These are phyloP conservation scores for Chelonus insularis DNA, from an alignment of 1,140 invertebrate genomes.

Conservation along the genomic window DNA sequence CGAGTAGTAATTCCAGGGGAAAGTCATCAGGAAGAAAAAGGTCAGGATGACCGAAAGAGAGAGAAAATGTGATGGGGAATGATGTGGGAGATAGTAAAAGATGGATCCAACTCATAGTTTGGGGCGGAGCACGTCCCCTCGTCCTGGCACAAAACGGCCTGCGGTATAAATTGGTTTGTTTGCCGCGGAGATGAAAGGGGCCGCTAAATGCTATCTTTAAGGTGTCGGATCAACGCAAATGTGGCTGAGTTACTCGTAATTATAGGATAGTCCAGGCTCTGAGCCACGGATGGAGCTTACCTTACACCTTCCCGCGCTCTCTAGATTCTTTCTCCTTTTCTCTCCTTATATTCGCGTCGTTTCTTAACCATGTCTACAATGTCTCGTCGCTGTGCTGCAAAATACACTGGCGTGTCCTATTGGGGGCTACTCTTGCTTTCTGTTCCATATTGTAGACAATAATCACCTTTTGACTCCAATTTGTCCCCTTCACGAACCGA, in stretches of 20 bases:
- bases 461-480: no score
- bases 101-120: conserved; percentile 45
- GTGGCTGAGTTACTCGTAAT: conserved; percentile 63
- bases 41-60: no score
- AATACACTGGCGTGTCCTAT: no score
- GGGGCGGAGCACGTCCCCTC: conserved; percentile 45
- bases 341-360: not conserved
- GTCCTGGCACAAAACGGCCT: conserved; percentile 54
- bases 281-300: conserved; percentile 21
- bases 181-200: conserved; percentile 62
- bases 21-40: no score
- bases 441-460: no score
- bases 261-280: conserved; percentile 56
- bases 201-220: conserved; percentile 64
- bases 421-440: no score
- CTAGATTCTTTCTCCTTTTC: not conserved
- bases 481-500: no score
- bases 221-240: conserved; percentile 63
- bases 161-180: conserved; percentile 63
- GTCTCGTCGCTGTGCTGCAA: conserved; percentile 2
- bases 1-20: no score
- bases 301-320: not conserved
- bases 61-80: no score
- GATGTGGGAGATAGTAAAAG: conserved; percentile 32
- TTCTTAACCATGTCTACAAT: not conserved